phyloP scores from a whole-genome alignment of 1,140 invertebrate genomes.

The Popillia japonica region DNA sequence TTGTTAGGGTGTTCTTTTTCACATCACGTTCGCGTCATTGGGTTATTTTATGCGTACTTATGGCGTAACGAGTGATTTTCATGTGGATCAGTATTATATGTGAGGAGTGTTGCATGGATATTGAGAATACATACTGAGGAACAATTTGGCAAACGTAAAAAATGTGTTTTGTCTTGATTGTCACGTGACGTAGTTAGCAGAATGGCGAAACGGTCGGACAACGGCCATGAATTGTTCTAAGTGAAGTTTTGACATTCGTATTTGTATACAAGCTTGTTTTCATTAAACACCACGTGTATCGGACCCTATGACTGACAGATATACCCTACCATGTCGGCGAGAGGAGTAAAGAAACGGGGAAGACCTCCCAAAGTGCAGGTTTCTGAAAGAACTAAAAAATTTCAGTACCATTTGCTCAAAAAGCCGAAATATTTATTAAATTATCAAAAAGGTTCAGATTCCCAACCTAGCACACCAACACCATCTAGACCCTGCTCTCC shows the following conservation, averaged over 20 bases:
- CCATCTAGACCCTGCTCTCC: conserved; percentile 79
- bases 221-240: conserved; percentile 65
- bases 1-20: conserved; percentile 62
- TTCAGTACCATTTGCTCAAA: conserved; percentile 87
- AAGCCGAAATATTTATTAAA: conserved; percentile 89
- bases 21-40: conserved; percentile 68
- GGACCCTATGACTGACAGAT: conserved; percentile 58
- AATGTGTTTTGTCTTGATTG: conserved; percentile 61
- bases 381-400: conserved; percentile 82
- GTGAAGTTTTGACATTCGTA: conserved; percentile 67
- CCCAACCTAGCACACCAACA: conserved; percentile 79
- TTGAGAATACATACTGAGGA: conserved; percentile 38
- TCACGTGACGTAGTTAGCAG: conserved; percentile 69
- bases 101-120: conserved; percentile 38
- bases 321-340: conserved; percentile 75
- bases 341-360: conserved; percentile 85
- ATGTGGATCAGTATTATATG: conserved; percentile 33
- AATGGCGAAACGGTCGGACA: conserved; percentile 69
- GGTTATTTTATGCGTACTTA: conserved; percentile 64
- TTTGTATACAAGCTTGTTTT: conserved; percentile 71
- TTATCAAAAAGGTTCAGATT: conserved; percentile 72
- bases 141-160: conserved; percentile 47
- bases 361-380: conserved; percentile 87
- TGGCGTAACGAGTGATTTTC: conserved; percentile 48
- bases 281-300: conserved; percentile 61